phyloP scores from a whole-genome alignment of 2,797 vertebrate genomes.

The Chelon labrosus region DNA sequence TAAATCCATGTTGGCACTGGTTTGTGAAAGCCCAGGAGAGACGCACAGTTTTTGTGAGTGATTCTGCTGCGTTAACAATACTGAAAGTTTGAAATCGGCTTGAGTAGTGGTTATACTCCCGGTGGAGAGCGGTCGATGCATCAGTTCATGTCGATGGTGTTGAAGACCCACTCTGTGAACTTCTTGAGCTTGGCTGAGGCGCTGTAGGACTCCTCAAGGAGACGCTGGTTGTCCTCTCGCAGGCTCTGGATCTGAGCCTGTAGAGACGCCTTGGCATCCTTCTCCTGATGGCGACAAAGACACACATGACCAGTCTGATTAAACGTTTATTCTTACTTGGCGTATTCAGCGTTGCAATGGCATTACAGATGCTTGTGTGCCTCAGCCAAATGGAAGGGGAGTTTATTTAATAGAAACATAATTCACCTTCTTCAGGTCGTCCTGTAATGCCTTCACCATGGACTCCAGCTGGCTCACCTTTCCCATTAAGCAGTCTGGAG shows the following conservation, averaged over 20 bases:
- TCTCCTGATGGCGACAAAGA: constrained; percentile 85
- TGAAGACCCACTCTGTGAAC: constrained; percentile 99
- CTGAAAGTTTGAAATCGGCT: constrained; percentile 46
- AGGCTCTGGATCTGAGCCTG: constrained; percentile 95
- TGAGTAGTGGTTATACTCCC: constrained; percentile 60
- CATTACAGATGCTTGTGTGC: background rate
- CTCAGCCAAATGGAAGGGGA: background rate
- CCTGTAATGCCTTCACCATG: constrained; percentile 94
- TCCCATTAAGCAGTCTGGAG: constrained; percentile 90
- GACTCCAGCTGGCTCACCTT: constrained; percentile 96
- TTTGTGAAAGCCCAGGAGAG: constrained; percentile 44
- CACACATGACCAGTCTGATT: constrained; percentile 2
- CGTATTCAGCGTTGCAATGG: background rate
- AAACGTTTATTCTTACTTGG: too few relatives aligned
- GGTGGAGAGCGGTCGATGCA: constrained; percentile 24
- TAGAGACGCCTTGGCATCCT: constrained; percentile 94
- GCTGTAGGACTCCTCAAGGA: constrained; percentile 96
- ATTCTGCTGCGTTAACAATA: constrained; percentile 20
- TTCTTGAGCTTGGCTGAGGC: constrained; percentile 97
- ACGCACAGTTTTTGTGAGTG: constrained; percentile 13
- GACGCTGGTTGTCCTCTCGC: constrained; percentile 96
- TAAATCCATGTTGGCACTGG: constrained; percentile 57
- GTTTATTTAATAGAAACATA: background rate
- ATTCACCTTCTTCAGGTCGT: constrained; percentile 94
- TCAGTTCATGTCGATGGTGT: constrained; percentile 99